Evolutionary conservation across 1,140 invertebrate genomes (phyloP).

Genomic region (Neodiprion lecontei): DNA sequence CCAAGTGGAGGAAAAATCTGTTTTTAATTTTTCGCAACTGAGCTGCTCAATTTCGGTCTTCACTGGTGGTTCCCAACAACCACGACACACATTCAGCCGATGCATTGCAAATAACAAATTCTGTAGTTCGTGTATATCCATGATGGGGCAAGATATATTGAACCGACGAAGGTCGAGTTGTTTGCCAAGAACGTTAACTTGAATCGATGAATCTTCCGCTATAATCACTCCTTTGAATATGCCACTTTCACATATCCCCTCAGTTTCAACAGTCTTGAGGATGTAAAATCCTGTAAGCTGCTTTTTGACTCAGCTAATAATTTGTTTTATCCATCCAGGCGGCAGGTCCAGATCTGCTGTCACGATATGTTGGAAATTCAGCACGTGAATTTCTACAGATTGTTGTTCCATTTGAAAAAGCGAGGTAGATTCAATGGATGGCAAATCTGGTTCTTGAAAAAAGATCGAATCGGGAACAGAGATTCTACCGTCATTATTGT

Average conservation of each 20-base stretch:
- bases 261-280: background rate
- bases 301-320: too few relatives aligned
- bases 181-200: conserved; percentile 5
- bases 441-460: background rate
- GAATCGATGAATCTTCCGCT: conserved; percentile 5
- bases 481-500: too few relatives aligned
- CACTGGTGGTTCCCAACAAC: background rate
- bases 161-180: background rate
- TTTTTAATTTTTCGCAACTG: background rate
- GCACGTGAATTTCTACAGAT: too few relatives aligned
- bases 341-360: background rate
- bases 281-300: background rate
- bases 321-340: background rate
- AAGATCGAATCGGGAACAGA: background rate
- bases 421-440: background rate
- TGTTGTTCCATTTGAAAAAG: too few relatives aligned
- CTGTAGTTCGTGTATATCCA: background rate
- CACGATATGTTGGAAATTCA: background rate
- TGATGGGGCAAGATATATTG: background rate
- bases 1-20: background rate
- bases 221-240: conserved; percentile 3
- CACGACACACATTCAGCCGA: background rate
- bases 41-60: background rate
- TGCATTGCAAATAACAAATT: background rate
- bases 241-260: background rate